These are phyloP conservation scores for Ophion ventricosus DNA, from an alignment of 2,888 invertebrate genomes.

Conservation along the genomic window DNA sequence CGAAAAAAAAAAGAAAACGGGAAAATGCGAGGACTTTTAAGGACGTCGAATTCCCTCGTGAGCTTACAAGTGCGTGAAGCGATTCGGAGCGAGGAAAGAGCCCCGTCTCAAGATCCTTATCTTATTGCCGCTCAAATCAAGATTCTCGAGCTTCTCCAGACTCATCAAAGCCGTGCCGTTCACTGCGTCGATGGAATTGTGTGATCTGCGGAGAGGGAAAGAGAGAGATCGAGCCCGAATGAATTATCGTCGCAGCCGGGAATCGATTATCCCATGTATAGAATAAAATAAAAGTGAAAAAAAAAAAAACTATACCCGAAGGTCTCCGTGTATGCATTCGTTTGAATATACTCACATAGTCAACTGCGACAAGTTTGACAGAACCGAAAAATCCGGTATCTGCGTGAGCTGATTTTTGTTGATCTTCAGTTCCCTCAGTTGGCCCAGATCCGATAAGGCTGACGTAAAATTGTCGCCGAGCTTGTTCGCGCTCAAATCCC, in stretches of 20 bases:
- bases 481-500: conserved; percentile 86
- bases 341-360: conserved; percentile 83
- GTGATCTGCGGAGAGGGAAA: conserved; percentile 81
- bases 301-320: conserved; percentile 2
- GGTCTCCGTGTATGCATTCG: not conserved
- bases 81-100: conserved; percentile 86
- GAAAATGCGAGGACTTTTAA: conserved; percentile 4
- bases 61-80: conserved; percentile 84
- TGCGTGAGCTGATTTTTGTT: conserved; percentile 83
- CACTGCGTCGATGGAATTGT: conserved; percentile 84
- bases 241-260: conserved; percentile 3
- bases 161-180: conserved; percentile 83
- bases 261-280: conserved; percentile 40
- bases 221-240: conserved; percentile 56
- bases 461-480: conserved; percentile 84
- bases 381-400: conserved; percentile 77
- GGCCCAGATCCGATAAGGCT: conserved; percentile 83
- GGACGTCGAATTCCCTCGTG: not conserved
- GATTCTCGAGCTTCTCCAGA: conserved; percentile 85
- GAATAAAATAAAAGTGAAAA: conserved; percentile 20
- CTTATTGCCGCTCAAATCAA: conserved; percentile 88
- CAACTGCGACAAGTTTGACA: conserved; percentile 82
- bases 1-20: not conserved
- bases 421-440: conserved; percentile 85
- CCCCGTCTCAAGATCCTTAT: conserved; percentile 85